Evolutionary conservation across 2,113 vertebrate species (phyloP).

Genomic region (Anthoscopus minutus): DNA sequence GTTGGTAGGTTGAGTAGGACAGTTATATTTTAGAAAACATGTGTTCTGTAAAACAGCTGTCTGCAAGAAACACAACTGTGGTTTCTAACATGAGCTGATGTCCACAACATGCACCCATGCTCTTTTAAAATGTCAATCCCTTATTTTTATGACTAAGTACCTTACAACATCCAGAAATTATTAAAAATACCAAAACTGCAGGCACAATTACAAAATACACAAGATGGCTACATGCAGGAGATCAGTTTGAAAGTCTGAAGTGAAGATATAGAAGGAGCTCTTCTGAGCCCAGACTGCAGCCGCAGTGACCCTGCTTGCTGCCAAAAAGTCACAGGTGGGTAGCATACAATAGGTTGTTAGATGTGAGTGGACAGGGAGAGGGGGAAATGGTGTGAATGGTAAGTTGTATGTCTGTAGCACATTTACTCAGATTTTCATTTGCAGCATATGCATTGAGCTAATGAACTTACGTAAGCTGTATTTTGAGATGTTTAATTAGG

Average conservation of each 20-base stretch:
- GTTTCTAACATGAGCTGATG: background rate
- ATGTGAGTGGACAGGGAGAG: no score
- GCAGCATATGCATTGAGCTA: background rate
- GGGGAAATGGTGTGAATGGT: background rate
- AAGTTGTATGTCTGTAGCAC: background rate
- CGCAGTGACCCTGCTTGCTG: background rate
- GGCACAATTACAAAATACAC: background rate
- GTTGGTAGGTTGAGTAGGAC: background rate
- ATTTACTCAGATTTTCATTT: background rate
- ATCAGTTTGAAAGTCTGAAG: background rate
- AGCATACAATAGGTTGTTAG: background rate
- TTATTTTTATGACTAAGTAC: background rate
- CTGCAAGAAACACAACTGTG: background rate
- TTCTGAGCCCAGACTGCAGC: background rate
- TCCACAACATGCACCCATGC: fast-evolving
- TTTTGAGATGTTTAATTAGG: background rate
- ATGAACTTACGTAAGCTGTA: background rate
- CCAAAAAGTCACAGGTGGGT: background rate
- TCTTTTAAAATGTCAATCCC: background rate
- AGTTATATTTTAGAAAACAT: background rate
- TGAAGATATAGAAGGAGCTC: background rate
- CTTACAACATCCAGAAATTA: background rate
- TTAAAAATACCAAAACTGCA: background rate
- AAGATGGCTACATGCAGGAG: background rate
- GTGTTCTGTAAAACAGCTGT: background rate